Conservation (phyloP, 1,140 invertebrate genomes). For the Aphaenogaster rudis region DNA sequence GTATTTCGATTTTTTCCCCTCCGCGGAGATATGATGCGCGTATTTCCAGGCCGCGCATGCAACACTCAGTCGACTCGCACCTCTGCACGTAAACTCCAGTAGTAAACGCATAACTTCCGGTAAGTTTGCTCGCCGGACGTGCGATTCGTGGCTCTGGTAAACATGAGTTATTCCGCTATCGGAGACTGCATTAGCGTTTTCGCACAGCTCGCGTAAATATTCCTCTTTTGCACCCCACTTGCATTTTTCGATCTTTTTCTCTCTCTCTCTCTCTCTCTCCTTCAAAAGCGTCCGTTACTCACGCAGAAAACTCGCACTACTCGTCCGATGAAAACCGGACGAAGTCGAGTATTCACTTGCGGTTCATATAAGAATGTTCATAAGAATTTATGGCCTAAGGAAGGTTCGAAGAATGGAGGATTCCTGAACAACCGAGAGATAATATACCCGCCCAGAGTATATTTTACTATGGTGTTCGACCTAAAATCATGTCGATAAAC, state of each 20-base stretch:
- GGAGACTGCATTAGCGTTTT: slow-evolving; percentile 65
- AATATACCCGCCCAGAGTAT: background rate
- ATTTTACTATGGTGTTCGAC: background rate
- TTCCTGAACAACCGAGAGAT: background rate
- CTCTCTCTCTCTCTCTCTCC: background rate
- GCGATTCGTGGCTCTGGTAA: slow-evolving; percentile 42
- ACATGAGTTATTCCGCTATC: slow-evolving; percentile 51
- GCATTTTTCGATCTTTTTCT: slow-evolving; percentile 8
- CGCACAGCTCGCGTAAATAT: slow-evolving; percentile 2
- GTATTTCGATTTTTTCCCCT: slow-evolving; percentile 37
- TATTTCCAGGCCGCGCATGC: slow-evolving; percentile 41
- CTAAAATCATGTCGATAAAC: slow-evolving; percentile 16
- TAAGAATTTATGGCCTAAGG: slow-evolving; percentile 12
- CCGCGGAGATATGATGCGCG: slow-evolving; percentile 33
- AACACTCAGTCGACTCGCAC: background rate
- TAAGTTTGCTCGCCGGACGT: slow-evolving; percentile 44
- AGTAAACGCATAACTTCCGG: slow-evolving; percentile 63
- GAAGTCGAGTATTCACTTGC: background rate
- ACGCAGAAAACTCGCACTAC: slow-evolving; percentile 47
- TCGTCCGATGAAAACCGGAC: slow-evolving; percentile 47
- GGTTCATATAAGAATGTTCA: background rate
- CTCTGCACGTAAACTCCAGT: slow-evolving; percentile 34
- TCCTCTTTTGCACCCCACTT: background rate
- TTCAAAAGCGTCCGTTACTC: slow-evolving; percentile 13
- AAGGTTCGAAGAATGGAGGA: background rate